phyloP scores from a whole-genome alignment of 2,888 invertebrate genomes.

The Spilosoma lubricipeda region DNA sequence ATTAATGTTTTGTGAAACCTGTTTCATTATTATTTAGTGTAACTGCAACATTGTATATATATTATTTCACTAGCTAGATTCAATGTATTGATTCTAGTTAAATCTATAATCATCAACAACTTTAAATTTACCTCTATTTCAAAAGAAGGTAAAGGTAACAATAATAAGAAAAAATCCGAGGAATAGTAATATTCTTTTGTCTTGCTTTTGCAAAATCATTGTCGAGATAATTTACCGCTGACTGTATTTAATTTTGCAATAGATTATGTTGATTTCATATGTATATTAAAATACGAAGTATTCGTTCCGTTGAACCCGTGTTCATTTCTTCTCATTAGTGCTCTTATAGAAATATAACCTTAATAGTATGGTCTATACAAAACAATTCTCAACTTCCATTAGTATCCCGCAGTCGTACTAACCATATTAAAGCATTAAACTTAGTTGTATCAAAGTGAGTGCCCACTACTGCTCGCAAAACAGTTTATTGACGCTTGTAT shows the following conservation, averaged over 20 bases:
- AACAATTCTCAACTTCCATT: neutral
- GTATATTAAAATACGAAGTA: too few relatives aligned
- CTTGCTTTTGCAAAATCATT: too few relatives aligned
- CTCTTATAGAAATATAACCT: neutral
- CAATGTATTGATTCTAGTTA: too few relatives aligned
- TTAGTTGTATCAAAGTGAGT: neutral
- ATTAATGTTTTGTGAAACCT: neutral
- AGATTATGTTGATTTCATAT: neutral
- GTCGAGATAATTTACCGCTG: too few relatives aligned
- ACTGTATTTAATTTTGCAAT: neutral
- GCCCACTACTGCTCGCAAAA: neutral
- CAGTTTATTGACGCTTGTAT: neutral
- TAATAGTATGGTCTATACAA: neutral
- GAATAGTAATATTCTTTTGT: too few relatives aligned
- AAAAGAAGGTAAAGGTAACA: too few relatives aligned
- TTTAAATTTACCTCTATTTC: too few relatives aligned
- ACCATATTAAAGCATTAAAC: slow-evolving; percentile 2
- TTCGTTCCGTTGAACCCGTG: too few relatives aligned
- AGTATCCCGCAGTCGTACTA: neutral
- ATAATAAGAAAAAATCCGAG: too few relatives aligned
- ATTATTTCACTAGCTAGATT: too few relatives aligned
- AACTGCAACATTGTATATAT: too few relatives aligned
- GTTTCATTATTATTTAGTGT: neutral
- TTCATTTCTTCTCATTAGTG: neutral
- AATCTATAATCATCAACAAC: too few relatives aligned